Percentiles rank a stretch among this genome's conserved stretches.
These are phyloP conservation scores for Venturia canescens DNA, from an alignment of 1,140 invertebrate species.

Conservation along the genomic window DNA sequence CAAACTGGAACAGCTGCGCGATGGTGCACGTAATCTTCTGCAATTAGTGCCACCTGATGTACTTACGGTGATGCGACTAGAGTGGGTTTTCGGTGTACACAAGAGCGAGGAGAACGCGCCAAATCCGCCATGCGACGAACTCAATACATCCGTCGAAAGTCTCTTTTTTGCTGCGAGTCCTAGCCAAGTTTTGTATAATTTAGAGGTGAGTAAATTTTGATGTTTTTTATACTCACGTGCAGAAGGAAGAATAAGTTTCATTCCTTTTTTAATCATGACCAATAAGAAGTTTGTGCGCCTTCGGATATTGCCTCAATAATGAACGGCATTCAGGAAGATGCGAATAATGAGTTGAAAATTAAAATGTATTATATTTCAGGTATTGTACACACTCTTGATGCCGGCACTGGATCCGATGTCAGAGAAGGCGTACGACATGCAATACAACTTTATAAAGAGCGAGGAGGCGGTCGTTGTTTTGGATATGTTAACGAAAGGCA, in stretches of 20 bases:
- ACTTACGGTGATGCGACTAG: conserved; percentile 83
- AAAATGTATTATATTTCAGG: conserved; percentile 77
- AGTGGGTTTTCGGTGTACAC: conserved; percentile 77
- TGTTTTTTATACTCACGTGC: not conserved
- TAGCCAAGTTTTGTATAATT: conserved; percentile 87
- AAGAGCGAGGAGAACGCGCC: conserved; percentile 66
- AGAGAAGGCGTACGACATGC: conserved; percentile 91
- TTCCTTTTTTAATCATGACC: not conserved
- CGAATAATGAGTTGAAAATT: no score
- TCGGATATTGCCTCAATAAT: no score
- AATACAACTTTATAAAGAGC: conserved; percentile 92
- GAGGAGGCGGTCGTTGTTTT: conserved; percentile 88
- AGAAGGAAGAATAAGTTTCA: not conserved
- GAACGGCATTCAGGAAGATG: no score
- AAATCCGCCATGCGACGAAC: conserved; percentile 70
- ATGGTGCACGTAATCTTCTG: conserved; percentile 91
- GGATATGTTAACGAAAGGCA: conserved; percentile 92
- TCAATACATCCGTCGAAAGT: conserved; percentile 81
- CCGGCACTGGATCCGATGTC: conserved; percentile 90
- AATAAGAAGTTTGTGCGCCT: no score
- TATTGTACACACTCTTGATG: conserved; percentile 94
- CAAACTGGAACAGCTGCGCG: conserved; percentile 87
- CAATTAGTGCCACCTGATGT: conserved; percentile 93
- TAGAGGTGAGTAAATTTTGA: conserved; percentile 75
- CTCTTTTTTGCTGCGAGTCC: conserved; percentile 86